phyloP scores from a whole-genome alignment of 2,888 invertebrate species.

The Phyllotreta striolata region DNA sequence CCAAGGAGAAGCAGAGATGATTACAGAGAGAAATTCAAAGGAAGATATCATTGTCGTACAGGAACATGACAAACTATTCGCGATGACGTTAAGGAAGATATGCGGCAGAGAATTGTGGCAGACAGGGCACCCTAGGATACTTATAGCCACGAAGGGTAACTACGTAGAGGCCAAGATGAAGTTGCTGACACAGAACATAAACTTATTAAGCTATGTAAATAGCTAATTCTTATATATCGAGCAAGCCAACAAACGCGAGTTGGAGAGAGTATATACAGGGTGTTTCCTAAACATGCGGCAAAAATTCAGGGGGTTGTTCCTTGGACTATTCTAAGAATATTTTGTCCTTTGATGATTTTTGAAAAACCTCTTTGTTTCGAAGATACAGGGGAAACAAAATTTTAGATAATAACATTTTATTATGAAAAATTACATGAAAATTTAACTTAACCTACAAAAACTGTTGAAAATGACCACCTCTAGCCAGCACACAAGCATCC shows the following conservation, averaged over 20 bases:
- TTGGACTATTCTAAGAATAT: no score
- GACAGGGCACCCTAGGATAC: slow-evolving; percentile 12
- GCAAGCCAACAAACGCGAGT: slow-evolving; percentile 40
- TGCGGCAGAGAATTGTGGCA: slow-evolving; percentile 23
- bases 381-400: no score
- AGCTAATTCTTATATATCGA: slow-evolving; percentile 49
- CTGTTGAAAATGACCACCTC: no score
- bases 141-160: background rate
- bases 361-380: no score
- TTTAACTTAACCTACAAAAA: no score
- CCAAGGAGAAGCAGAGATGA: slow-evolving; percentile 23
- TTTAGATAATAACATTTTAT: no score
- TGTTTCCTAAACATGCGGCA: no score
- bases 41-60: slow-evolving; percentile 30
- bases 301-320: no score
- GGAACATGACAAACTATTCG: slow-evolving; percentile 28
- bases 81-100: slow-evolving; percentile 22
- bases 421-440: no score
- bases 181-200: slow-evolving; percentile 12
- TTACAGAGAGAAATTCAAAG: slow-evolving; percentile 5
- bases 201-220: slow-evolving; percentile 37
- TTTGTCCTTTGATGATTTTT: no score
- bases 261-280: slow-evolving; percentile 42
- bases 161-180: background rate
- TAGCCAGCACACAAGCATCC: no score